Conservation (phyloP, 2,797 vertebrate species). For the Dallia pectoralis region DNA sequence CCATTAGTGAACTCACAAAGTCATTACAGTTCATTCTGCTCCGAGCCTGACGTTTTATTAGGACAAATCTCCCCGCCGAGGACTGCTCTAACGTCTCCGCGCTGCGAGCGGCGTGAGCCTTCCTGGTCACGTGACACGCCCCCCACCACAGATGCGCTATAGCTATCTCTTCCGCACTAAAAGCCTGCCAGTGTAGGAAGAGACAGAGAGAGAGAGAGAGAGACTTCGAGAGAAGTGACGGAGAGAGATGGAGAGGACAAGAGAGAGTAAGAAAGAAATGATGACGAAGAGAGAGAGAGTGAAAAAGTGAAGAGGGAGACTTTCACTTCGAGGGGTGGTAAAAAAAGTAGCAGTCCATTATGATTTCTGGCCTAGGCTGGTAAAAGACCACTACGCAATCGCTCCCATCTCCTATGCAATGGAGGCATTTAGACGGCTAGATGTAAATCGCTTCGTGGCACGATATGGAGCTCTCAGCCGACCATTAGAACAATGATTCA, state of each 20-base stretch:
- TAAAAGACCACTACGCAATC: not conserved
- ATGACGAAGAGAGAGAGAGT: not conserved
- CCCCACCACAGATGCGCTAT: conserved; percentile 43
- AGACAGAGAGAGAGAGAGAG: conserved; percentile 40
- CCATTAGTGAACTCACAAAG: conserved; percentile 85
- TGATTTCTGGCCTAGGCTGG: not conserved
- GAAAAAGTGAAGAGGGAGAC: not conserved
- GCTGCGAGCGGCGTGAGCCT: conserved; percentile 44
- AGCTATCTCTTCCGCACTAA: conserved; percentile 40
- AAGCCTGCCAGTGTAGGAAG: conserved; percentile 18
- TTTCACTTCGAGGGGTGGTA: not conserved
- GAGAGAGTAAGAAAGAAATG: not conserved
- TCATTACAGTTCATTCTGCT: conserved; percentile 86
- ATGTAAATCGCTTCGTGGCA: not conserved
- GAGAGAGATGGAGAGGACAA: not conserved
- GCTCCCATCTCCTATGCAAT: not conserved
- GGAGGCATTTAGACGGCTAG: not conserved
- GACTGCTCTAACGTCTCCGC: conserved; percentile 62
- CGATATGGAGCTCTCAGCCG: conserved; percentile 1
- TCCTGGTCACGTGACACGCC: conserved; percentile 44
- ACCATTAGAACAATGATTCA: not conserved
- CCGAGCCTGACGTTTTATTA: conserved; percentile 84
- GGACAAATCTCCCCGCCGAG: conserved; percentile 79
- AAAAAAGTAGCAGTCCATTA: not conserved
- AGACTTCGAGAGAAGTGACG: conserved; percentile 33